phyloP scores from a whole-genome alignment of 2,888 invertebrate species.

The Leptura quadrifasciata region DNA sequence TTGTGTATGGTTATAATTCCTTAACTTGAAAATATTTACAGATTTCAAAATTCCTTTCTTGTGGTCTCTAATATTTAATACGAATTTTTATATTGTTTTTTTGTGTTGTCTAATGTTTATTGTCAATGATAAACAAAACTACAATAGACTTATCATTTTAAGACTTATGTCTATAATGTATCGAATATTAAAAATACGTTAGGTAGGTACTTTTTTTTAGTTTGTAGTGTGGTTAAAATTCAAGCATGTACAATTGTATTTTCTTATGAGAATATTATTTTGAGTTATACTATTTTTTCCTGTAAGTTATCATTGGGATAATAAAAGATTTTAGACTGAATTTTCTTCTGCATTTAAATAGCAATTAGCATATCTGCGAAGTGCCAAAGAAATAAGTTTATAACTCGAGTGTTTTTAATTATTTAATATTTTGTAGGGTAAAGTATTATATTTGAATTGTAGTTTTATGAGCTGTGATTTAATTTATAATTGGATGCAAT shows the following conservation, averaged over 20 bases:
- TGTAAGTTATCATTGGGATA: not conserved
- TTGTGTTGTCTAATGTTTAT: no score
- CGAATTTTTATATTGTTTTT: no score
- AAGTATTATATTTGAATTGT: constrained; percentile 12
- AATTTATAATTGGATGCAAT: constrained; percentile 20
- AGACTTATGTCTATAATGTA: no score
- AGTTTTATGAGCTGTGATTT: constrained; percentile 32
- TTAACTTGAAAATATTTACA: no score
- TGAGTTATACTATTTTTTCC: not conserved
- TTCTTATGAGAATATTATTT: not conserved
- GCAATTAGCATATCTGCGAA: not conserved
- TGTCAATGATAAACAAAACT: no score
- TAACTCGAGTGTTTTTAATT: not conserved
- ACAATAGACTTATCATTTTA: no score
- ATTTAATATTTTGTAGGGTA: not conserved
- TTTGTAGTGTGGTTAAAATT: no score
- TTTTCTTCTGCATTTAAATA: not conserved
- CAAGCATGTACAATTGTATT: no score
- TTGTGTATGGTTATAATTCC: no score
- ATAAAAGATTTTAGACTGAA: not conserved
- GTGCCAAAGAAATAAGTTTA: not conserved
- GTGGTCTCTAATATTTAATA: no score
- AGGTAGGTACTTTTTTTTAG: not conserved
- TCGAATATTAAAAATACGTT: no score
- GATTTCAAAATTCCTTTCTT: no score